Base-by-base conservation (phyloP, 2,888 invertebrate genomes). In the Drosophila paracracens region DNA sequence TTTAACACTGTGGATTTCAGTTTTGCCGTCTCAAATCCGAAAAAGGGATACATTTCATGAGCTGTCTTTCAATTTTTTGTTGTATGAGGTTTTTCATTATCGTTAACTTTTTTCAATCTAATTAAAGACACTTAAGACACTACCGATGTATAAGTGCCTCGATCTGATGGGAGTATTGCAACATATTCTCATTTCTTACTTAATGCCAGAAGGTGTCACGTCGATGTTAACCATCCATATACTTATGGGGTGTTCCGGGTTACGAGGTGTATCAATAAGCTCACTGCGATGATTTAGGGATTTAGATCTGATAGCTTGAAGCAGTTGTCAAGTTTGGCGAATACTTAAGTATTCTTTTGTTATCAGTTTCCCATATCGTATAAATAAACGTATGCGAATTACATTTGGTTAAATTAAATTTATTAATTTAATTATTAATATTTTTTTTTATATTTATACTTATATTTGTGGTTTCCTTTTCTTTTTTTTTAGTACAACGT, bases 401-500 rank as follows among this genome's bases (percentile, higher is more conserved):
- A 38, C 4, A 18, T 38, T 38, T 7, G 6, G 7, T 46, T 25
- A 25, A 46, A 25, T 46, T 46, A 35, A 16, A 36, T 31, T 35
- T 62, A 35, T 21, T 33, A 27, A 21, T 25, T 43, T 21, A 25
- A 51, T 35, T 50, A n/a, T 50, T 59, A 46, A n/a, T 43, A 25
- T 31, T 2, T 29, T 18, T 46, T 31, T 8, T 40, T 40, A 13
- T 46, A 21, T 48, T 27, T 36, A 3, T 13, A 51, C 1, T 10
- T 50, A 48, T 29, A 11, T 63, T 4, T 33, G 10, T 33, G 46
- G 21, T 31, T 13, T 35, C 6, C 35, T 16, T 46, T 67, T 91
- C 25, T 61, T 21, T 40, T 29, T 51, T 71, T 91, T 27, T 89
- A 96, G 96, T 92, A 60, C 95, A 94, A 77, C 95, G 99, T 62